Conservation (phyloP, 2,797 vertebrate species). For the Oreortyx pictus region DNA sequence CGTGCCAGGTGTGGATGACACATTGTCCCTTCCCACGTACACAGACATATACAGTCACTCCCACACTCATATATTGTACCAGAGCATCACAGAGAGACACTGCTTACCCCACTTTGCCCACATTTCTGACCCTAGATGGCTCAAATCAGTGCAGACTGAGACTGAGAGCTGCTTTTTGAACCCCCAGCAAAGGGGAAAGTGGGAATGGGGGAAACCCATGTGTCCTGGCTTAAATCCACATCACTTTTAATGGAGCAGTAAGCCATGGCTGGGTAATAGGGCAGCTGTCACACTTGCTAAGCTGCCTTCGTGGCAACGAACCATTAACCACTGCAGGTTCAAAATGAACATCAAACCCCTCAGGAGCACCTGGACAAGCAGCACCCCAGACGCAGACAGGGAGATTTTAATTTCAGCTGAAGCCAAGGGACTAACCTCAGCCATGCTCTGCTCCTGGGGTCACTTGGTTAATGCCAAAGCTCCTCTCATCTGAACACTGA, state of each 20-base stretch:
- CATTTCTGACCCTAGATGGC: background rate
- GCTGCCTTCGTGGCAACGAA: constrained; percentile 35
- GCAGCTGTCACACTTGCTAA: constrained; percentile 61
- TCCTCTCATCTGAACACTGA: background rate
- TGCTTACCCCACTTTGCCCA: accelerated
- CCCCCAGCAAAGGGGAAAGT: background rate
- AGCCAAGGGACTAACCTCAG: background rate
- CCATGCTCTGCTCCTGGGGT: background rate
- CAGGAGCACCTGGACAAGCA: background rate
- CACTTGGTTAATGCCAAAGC: background rate
- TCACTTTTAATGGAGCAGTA: background rate
- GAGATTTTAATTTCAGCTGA: background rate
- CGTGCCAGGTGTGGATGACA: background rate
- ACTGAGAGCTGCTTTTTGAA: background rate
- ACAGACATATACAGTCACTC: background rate
- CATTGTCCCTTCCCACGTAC: background rate
- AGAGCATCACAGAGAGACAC: background rate
- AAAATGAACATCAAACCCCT: constrained; percentile 25
- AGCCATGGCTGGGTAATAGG: constrained; percentile 29
- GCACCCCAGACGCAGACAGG: background rate
- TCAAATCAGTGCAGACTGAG: background rate
- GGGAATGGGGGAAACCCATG: background rate
- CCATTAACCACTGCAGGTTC: constrained; percentile 37
- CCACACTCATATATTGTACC: background rate
- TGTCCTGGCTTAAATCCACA: constrained; percentile 29